phyloP scores from a whole-genome alignment of 2,888 invertebrate genomes.

The Aleiodes leptofemur region DNA sequence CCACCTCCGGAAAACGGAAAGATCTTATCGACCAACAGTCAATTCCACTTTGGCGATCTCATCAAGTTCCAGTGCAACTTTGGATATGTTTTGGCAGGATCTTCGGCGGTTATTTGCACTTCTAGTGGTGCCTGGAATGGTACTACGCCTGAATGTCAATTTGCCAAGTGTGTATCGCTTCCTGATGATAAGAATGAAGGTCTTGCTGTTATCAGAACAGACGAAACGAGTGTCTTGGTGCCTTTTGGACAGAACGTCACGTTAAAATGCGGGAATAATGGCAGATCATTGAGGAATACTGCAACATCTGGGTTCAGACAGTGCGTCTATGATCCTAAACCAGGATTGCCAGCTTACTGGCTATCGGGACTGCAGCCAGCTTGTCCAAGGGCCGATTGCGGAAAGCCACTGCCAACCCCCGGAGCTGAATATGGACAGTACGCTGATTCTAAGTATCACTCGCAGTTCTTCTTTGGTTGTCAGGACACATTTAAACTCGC shows the following conservation, averaged over 20 bases:
- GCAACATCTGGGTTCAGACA: constrained; percentile 91
- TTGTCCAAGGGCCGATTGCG: constrained; percentile 93
- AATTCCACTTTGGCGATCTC: constrained; percentile 92
- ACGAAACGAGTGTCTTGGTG: constrained; percentile 89
- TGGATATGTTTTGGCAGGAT: constrained; percentile 94
- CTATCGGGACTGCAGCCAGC: constrained; percentile 90
- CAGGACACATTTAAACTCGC: constrained; percentile 96
- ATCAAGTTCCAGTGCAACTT: constrained; percentile 95
- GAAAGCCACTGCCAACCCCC: constrained; percentile 92
- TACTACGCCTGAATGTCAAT: constrained; percentile 93
- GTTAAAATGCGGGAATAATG: constrained; percentile 86
- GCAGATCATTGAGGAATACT: constrained; percentile 87
- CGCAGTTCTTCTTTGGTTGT: constrained; percentile 96
- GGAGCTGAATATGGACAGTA: constrained; percentile 95
- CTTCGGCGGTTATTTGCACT: constrained; percentile 89
- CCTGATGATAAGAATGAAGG: constrained; percentile 94
- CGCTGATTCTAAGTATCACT: constrained; percentile 91
- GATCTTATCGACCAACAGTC: constrained; percentile 86
- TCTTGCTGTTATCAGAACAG: constrained; percentile 84
- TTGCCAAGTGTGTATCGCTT: constrained; percentile 94
- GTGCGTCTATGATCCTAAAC: constrained; percentile 96
- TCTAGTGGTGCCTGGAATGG: constrained; percentile 96
- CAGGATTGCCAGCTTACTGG: constrained; percentile 93
- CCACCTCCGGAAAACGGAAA: constrained; percentile 90
- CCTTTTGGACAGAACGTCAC: constrained; percentile 95